Percentiles rank a stretch among this genome's conserved stretches.
Conservation (phyloP, 2,888 invertebrate genomes). For the Drosophila antonietae region DNA sequence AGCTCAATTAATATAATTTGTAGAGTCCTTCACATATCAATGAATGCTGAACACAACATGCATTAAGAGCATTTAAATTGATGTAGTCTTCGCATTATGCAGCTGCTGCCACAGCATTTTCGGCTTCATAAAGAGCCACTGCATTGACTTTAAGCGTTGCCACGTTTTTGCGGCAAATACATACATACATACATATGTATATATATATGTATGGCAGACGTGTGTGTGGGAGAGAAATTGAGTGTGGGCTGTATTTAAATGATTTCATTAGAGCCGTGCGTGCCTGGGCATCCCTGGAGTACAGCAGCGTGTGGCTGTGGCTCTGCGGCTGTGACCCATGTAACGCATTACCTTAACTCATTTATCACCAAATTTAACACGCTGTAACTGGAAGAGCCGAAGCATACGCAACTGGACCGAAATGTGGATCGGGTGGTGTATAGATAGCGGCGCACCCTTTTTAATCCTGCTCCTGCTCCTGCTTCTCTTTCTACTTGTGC, state of each 20-base stretch:
- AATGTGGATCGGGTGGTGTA: not conserved
- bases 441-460: not conserved
- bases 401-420: conserved; percentile 2
- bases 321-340: conserved; percentile 46
- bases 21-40: not conserved
- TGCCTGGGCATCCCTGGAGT: conserved; percentile 63
- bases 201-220: not conserved
- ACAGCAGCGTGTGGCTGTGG: conserved; percentile 25
- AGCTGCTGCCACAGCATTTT: conserved; percentile 1
- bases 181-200: not conserved
- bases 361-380: conserved; percentile 75
- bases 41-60: not conserved
- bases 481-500: no score
- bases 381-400: conserved; percentile 12
- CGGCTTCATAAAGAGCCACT: conserved; percentile 7
- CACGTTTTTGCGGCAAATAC: conserved; percentile 58
- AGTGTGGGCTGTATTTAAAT: conserved; percentile 69
- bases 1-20: conserved; percentile 7
- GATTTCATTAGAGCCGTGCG: conserved; percentile 74
- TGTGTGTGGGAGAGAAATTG: conserved; percentile 13
- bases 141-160: conserved; percentile 36
- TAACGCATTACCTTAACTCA: conserved; percentile 77
- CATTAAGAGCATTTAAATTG: conserved; percentile 6
- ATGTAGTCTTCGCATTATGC: not conserved
- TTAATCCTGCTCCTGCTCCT: no score